These are phyloP conservation scores for Phocoena sinus DNA, from an alignment of 2,113 vertebrate species.

Conservation along the genomic window DNA sequence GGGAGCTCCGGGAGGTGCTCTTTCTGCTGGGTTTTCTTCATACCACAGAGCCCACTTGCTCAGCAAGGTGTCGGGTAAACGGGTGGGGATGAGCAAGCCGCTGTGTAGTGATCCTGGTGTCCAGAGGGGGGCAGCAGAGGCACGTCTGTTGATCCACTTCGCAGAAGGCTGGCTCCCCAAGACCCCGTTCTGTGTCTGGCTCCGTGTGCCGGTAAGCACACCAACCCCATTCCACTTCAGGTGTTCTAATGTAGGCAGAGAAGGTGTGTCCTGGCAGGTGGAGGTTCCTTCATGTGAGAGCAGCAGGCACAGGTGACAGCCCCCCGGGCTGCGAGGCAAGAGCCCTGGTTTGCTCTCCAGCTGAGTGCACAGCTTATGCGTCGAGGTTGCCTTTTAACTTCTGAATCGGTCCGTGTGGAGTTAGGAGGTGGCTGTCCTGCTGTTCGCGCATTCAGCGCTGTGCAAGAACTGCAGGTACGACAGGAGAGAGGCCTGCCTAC, in stretches of 20 bases:
- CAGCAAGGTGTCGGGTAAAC: background rate
- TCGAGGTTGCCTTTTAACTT: background rate
- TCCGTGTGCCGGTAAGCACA: background rate
- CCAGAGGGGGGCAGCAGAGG: slow-evolving; percentile 65
- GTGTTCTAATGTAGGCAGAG: background rate
- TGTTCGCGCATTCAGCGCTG: background rate
- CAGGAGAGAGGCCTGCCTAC: background rate
- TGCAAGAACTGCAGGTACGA: background rate
- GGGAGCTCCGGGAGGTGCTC: background rate
- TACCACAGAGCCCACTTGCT: background rate
- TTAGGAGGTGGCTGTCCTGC: background rate
- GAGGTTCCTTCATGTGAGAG: background rate
- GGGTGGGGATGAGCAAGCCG: background rate
- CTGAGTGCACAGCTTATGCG: background rate
- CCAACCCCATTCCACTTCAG: background rate
- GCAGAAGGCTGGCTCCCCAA: rapidly evolving
- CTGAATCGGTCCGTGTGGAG: rapidly evolving
- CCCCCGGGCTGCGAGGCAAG: background rate
- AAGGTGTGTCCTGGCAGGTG: background rate
- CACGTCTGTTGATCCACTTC: background rate
- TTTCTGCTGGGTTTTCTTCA: background rate
- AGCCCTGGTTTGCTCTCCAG: background rate
- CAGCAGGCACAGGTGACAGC: background rate
- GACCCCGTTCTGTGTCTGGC: background rate
- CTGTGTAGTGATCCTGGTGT: background rate